Percentiles rank a stretch among this genome's conserved stretches.
Evolutionary conservation across 2,797 vertebrate genomes (phyloP).

Genomic region (Denticeps clupeoides): DNA sequence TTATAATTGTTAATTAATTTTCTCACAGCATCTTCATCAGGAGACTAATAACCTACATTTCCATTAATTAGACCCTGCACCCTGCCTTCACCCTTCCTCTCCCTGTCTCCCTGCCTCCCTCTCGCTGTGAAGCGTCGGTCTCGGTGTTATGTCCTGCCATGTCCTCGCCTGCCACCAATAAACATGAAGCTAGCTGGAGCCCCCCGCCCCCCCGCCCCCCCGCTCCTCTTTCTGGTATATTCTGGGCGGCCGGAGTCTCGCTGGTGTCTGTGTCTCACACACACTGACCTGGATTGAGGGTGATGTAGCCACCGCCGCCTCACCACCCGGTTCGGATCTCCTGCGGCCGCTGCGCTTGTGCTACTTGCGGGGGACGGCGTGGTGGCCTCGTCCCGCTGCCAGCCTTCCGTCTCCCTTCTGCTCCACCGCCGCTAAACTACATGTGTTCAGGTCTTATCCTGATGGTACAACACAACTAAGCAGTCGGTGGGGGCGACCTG

Average conservation of each 20-base stretch:
- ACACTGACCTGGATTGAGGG: slow-evolving; percentile 26
- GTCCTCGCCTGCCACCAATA: background rate
- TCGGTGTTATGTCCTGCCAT: slow-evolving; percentile 12
- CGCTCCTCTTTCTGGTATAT: background rate
- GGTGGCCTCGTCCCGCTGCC: too few relatives aligned
- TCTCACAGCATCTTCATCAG: slow-evolving; percentile 67
- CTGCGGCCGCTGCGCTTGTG: too few relatives aligned
- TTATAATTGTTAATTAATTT: slow-evolving; percentile 80
- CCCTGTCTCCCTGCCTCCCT: slow-evolving; percentile 21
- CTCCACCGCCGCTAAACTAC: too few relatives aligned
- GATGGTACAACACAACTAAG: too few relatives aligned
- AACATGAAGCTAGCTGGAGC: slow-evolving; percentile 5
- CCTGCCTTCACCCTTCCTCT: slow-evolving; percentile 46
- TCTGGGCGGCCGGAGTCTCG: slow-evolving; percentile 4
- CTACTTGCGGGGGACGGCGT: too few relatives aligned
- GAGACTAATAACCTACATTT: slow-evolving; percentile 80
- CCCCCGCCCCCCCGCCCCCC: background rate
- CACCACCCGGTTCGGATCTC: too few relatives aligned
- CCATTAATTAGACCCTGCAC: slow-evolving; percentile 75
- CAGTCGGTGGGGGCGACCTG: background rate
- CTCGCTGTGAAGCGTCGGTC: slow-evolving; percentile 15
- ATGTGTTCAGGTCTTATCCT: too few relatives aligned
- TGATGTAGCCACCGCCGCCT: too few relatives aligned
- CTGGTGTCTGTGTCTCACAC: background rate
- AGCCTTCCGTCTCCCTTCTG: too few relatives aligned